Conservation (phyloP, 1,140 invertebrate genomes). For the Muscidifurax raptorellus region DNA sequence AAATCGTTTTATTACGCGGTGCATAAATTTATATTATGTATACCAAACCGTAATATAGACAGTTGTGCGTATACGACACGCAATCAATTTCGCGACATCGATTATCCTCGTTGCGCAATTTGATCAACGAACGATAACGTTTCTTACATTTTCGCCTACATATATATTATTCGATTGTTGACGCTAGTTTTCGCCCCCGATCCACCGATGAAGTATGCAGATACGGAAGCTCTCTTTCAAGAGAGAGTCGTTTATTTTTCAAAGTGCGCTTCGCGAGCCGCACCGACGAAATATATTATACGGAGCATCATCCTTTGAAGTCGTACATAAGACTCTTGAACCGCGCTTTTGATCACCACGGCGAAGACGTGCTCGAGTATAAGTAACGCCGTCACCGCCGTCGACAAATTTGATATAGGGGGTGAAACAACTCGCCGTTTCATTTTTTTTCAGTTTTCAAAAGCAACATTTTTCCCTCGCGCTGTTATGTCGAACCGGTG, state of each 20-base stretch:
- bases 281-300: neutral
- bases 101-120: neutral
- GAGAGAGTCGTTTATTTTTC: neutral
- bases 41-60: neutral
- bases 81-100: neutral
- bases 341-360: neutral
- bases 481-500: neutral
- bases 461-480: neutral
- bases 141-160: too few species aligned
- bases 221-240: neutral
- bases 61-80: neutral
- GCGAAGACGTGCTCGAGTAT: neutral
- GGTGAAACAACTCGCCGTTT: neutral
- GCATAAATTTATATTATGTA: neutral
- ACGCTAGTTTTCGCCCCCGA: too few species aligned
- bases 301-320: neutral
- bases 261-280: conserved; percentile 41
- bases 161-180: too few species aligned
- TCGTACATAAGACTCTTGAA: neutral
- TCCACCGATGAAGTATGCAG: neutral
- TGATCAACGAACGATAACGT: too few species aligned
- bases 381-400: neutral
- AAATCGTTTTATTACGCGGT: neutral
- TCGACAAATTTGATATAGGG: neutral
- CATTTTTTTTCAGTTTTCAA: neutral